Percentiles rank a stretch among this genome's conserved stretches.
These are phyloP conservation scores for Drosophila bocki DNA, from an alignment of 1,140 invertebrate genomes.

Conservation along the genomic window DNA sequence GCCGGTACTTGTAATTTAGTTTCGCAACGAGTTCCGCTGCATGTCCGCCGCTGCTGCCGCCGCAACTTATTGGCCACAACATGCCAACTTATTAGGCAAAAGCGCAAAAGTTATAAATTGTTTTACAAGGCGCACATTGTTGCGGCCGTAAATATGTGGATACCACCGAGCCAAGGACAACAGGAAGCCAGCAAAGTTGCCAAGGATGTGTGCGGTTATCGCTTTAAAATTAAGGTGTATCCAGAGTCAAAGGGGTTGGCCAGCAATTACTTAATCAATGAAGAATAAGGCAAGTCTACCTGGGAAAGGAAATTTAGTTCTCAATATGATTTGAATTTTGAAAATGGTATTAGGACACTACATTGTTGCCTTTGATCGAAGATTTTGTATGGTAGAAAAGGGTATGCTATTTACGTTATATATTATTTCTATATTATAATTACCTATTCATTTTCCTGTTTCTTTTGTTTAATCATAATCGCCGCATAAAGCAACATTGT, in stretches of 20 bases:
- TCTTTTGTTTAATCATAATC: too few relatives aligned
- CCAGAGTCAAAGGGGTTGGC: neutral
- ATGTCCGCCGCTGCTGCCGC: slow-evolving; percentile 57
- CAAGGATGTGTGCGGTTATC: slow-evolving; percentile 23
- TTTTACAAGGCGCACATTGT: slow-evolving; percentile 79
- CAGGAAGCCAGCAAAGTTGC: slow-evolving; percentile 60
- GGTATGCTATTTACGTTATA: neutral
- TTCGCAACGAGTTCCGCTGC: slow-evolving; percentile 56
- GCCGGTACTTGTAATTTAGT: slow-evolving; percentile 70
- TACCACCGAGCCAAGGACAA: slow-evolving; percentile 44
- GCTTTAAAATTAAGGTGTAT: slow-evolving; percentile 24
- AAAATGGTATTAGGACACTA: neutral
- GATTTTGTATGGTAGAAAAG: too few relatives aligned
- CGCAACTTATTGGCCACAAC: slow-evolving; percentile 82
- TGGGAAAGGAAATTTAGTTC: neutral
- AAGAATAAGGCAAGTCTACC: too few relatives aligned
- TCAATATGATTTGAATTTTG: neutral
- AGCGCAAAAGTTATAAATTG: slow-evolving; percentile 82
- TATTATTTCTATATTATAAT: neutral
- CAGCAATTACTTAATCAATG: neutral
- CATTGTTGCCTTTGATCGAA: neutral
- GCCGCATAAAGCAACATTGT: neutral
- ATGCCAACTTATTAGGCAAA: slow-evolving; percentile 82
- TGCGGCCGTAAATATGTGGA: slow-evolving; percentile 58
- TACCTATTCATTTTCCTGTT: neutral